Base-by-base conservation (phyloP, 1,140 invertebrate species). In the Homarus americanus region DNA sequence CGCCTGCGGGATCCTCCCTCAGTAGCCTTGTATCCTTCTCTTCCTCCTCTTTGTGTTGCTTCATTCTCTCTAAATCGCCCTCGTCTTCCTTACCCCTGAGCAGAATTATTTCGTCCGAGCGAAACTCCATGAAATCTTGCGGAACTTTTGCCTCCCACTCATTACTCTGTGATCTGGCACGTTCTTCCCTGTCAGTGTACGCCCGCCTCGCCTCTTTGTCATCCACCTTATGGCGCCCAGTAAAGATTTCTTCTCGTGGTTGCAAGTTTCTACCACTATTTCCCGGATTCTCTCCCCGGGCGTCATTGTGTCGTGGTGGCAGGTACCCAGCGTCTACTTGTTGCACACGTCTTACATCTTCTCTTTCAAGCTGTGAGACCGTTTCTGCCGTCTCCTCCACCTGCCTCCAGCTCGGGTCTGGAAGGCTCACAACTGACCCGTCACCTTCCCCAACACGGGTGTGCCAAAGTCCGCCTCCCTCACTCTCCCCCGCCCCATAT, bases 131-230 rank as follows among this genome's bases (percentile, higher is more conserved):
- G 53, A 44, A 24, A 63, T 36, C 79, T 24, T 63, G 34, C 28
- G 28, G 4, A 82, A 58, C 53, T 63, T 82, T 82, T 53, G 12
- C 79, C 79, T 63, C 36, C 79, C 34, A 12, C 32, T 38, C 79
- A 82, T 36, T 63, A 40, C 49, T 63, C 32, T 28, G 79, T 24
- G 49, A 58, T 58, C 28, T 58, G 79, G 7, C 49, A 41, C 20
- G 79, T 53, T 24, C 49, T 36, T 36, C 53, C 20, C 53, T 20
- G 2, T 63, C 38, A 20, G 12, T 36, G n/a, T 44, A 44, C 49
- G 49, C 79, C 28, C 32, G 1, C 49, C 79, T 63, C 32, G 32
- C 17, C 32, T 34, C 79, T 66, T 58, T n/a, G 41, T 36, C 44
- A 20, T 3, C 79, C 49, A 82, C 36, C 7, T 79, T 36, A n/a